Base-by-base conservation (phyloP, 2,113 vertebrate species). In the Periophthalmodon schlosseri region DNA sequence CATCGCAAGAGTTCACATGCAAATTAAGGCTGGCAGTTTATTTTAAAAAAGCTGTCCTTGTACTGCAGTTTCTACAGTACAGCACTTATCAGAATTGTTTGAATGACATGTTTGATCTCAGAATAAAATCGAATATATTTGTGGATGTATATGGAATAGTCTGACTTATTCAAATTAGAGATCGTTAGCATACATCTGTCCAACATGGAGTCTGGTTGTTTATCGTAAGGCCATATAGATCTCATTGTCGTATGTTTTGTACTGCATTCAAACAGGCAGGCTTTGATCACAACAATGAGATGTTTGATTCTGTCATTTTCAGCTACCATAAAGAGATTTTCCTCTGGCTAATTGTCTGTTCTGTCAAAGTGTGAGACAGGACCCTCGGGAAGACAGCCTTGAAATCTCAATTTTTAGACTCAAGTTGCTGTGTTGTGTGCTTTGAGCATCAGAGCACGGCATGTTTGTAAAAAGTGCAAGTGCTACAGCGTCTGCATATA, bases 271-370 rank as follows among this genome's bases (percentile, higher is more conserved):
- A 33, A 18, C 11, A 28, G 60, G 11, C 57, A 24, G 58, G 5
- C 33, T 65, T 65, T 65, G 33, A 65, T 65, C 63, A 39, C 18
- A 39, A 64, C 61, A 39, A 65, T 39, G 33, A 65, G 20, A 44
- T 65, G 10, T 39, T 63, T 63, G 14, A 61, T 16, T 33, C 58
- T 39, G 63, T 65, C 63, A 44, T 36, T 6, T 23, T 24, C 10
- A 39, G 60, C 60, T 18, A 34, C 60, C 34, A 18, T 18, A 0
- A 34, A 12, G 20, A 36, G 18, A 39, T 44, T 20, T 44, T n/a
- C 33, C 63, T n/a, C 13, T 4, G 16, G 18, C 63, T 39, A 39
- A 44, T 65, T 65, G 63, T 65, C 18, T 44, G 34, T 21, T 39
- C 10, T 21, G 63, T 36, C 63, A 44, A 39, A 65, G 20, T 1